phyloP scores from a whole-genome alignment of 1,140 invertebrate genomes.

The Pachyrhynchus sulphureomaculatus region DNA sequence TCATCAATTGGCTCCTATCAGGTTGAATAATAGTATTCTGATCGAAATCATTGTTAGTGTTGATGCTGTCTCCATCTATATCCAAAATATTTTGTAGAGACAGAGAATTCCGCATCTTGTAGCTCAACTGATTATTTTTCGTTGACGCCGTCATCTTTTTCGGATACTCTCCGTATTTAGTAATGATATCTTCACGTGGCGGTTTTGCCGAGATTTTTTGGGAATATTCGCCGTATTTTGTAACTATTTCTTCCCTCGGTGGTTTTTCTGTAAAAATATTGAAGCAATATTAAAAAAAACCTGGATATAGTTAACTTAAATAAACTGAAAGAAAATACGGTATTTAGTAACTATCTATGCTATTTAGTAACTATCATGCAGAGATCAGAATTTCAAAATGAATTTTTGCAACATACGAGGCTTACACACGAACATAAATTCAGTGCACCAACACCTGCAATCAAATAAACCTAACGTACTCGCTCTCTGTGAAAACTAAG shows the following conservation, averaged over 20 bases:
- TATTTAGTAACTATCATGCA: no score
- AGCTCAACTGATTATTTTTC: constrained; percentile 30
- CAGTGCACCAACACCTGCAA: no score
- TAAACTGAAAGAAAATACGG: no score
- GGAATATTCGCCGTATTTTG: constrained; percentile 36
- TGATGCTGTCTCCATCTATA: constrained; percentile 34
- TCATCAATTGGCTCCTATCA: constrained; percentile 44
- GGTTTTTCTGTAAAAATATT: constrained; percentile 24
- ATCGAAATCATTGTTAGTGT: constrained; percentile 51
- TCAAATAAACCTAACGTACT: no score
- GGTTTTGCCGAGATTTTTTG: constrained; percentile 19
- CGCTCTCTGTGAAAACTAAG: no score
- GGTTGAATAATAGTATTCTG: constrained; percentile 48
- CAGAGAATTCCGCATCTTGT: constrained; percentile 38
- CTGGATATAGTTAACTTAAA: no score
- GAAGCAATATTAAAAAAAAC: no score
- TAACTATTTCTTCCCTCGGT: constrained; percentile 38
- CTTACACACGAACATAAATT: no score
- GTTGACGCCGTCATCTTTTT: constrained; percentile 27
- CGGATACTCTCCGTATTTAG: constrained; percentile 40
- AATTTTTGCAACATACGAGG: no score
- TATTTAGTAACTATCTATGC: no score
- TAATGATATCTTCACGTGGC: constrained; percentile 41
- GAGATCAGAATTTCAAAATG: no score
- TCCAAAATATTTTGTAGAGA: constrained; percentile 47